phyloP scores from a whole-genome alignment of 2,113 vertebrate genomes.

The Dromaius novaehollandiae region DNA sequence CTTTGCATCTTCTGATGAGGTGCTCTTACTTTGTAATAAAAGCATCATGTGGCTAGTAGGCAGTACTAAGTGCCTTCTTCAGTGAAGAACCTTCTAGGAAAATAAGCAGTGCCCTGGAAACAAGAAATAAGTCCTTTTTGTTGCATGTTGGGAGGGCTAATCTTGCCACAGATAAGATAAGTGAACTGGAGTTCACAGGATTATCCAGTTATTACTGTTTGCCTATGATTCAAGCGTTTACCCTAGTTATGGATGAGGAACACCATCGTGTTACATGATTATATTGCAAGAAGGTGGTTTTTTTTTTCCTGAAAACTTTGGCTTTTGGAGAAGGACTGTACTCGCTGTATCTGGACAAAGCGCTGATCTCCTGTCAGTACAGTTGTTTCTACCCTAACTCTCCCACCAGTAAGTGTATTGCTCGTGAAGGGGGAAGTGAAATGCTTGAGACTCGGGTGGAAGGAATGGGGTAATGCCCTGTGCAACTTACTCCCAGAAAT shows the following conservation, averaged over 20 bases:
- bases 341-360: background rate
- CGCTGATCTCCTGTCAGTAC: background rate
- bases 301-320: background rate
- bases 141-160: background rate
- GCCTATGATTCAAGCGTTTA: background rate
- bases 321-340: background rate
- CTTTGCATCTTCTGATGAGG: background rate
- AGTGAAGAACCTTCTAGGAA: background rate
- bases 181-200: background rate
- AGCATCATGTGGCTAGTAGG: background rate
- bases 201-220: background rate
- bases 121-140: background rate
- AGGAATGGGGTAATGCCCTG: accelerated
- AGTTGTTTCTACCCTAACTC: background rate
- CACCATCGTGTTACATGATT: background rate
- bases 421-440: background rate
- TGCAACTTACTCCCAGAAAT: background rate
- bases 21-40: background rate
- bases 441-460: accelerated
- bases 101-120: background rate
- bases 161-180: background rate
- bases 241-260: background rate
- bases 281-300: background rate
- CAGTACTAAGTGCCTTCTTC: background rate
- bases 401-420: background rate